Evolutionary conservation across 2,113 vertebrate genomes (phyloP).

Genomic region (Tupaia chinensis): DNA sequence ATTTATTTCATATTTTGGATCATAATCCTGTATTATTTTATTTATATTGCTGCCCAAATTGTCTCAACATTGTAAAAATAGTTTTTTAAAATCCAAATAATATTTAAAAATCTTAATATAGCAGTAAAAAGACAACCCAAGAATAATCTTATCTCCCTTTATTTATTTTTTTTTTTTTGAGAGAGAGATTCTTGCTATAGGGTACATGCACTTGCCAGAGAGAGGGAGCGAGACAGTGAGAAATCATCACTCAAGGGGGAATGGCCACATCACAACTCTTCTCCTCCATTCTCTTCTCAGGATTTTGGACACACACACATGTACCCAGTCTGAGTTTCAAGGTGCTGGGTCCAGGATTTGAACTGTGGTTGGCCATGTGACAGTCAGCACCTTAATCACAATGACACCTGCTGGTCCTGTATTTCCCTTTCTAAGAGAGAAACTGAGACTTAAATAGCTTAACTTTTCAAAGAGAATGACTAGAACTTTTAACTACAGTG

Average conservation of each 20-base stretch:
- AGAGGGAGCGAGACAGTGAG: too few species aligned
- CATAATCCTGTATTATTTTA: background rate
- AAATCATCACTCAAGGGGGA: too few species aligned
- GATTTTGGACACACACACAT: too few species aligned
- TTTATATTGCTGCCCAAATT: background rate
- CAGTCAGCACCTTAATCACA: too few species aligned
- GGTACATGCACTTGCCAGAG: too few species aligned
- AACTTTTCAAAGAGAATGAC: constrained; percentile 6
- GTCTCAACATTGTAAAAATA: background rate
- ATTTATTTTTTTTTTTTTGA: background rate
- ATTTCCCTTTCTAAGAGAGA: background rate
- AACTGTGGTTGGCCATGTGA: too few species aligned
- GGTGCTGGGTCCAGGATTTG: too few species aligned
- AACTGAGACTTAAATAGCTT: background rate
- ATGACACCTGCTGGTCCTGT: too few species aligned
- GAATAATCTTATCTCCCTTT: background rate
- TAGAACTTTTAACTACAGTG: background rate
- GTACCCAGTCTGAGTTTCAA: too few species aligned
- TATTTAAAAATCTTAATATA: background rate
- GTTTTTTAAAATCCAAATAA: background rate
- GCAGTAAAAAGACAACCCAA: background rate
- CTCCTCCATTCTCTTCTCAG: too few species aligned
- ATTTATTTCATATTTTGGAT: constrained; percentile 13
- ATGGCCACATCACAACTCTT: too few species aligned
- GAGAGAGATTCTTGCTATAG: too few species aligned